Conservation (phyloP, 2,113 vertebrate species). For the Pontoporia blainvillei region DNA sequence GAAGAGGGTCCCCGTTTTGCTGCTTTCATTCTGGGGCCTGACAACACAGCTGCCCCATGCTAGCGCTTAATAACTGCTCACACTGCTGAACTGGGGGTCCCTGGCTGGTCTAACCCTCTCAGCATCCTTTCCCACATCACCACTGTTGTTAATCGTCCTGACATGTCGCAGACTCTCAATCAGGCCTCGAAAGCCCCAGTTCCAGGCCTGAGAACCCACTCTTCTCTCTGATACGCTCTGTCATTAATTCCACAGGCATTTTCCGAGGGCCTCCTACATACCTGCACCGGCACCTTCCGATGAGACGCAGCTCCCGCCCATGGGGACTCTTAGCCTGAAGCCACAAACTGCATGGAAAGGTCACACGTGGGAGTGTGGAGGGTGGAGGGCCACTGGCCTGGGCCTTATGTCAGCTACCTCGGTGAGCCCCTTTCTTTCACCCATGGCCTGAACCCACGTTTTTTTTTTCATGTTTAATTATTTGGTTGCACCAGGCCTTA, state of each 20-base stretch:
- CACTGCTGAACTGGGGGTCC: background rate
- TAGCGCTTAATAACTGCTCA: background rate
- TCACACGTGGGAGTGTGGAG: accelerated
- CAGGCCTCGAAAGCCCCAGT: background rate
- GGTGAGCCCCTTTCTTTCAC: background rate
- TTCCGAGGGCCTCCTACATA: background rate
- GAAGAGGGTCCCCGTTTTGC: background rate
- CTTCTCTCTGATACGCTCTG: background rate
- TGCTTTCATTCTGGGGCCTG: background rate
- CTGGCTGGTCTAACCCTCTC: background rate
- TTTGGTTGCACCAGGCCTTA: no score
- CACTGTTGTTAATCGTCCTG: background rate
- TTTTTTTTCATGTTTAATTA: no score
- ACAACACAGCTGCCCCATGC: no score
- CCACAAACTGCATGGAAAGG: no score
- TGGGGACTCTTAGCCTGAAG: background rate
- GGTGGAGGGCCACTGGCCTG: background rate
- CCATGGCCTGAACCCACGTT: background rate
- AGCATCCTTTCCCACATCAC: background rate
- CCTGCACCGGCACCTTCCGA: accelerated
- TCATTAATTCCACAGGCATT: background rate
- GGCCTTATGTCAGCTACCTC: background rate
- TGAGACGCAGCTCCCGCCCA: accelerated
- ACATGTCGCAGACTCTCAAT: background rate
- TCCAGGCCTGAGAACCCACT: background rate